Conservation (phyloP, 1,140 invertebrate species). For the Pseudomyrmex dendroicus region DNA sequence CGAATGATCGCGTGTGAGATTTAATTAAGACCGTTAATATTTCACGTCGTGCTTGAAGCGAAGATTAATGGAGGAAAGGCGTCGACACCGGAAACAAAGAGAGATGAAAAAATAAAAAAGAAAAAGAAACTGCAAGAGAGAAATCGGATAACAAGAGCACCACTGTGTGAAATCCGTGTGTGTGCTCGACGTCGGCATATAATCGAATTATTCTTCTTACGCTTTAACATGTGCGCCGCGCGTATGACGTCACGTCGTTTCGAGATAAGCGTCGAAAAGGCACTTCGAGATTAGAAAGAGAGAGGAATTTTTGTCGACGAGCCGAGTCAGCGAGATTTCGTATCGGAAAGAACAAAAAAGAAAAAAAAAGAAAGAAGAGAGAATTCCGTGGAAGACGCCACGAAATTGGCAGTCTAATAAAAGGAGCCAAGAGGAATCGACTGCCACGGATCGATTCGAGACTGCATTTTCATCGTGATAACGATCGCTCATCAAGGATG, state of each 20-base stretch:
- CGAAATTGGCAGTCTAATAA: slow-evolving; percentile 75
- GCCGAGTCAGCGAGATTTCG: slow-evolving; percentile 65
- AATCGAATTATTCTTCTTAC: slow-evolving; percentile 70
- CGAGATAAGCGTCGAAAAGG: slow-evolving; percentile 68
- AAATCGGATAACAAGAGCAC: slow-evolving; percentile 50
- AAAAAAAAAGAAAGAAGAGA: slow-evolving; percentile 23
- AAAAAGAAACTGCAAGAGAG: neutral
- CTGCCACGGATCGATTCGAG: slow-evolving; percentile 72
- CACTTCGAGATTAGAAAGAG: slow-evolving; percentile 52
- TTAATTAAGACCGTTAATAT: slow-evolving; percentile 10
- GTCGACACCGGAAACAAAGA: slow-evolving; percentile 47
- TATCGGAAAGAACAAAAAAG: slow-evolving; percentile 51
- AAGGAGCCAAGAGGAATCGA: slow-evolving; percentile 70
- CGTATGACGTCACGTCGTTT: slow-evolving; percentile 63
- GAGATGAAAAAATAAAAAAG: slow-evolving; percentile 33
- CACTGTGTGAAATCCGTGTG: slow-evolving; percentile 67
- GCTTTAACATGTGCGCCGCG: slow-evolving; percentile 61
- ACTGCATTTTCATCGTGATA: slow-evolving; percentile 75
- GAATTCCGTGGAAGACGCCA: slow-evolving; percentile 61
- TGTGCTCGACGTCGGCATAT: slow-evolving; percentile 39
- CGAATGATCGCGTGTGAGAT: neutral
- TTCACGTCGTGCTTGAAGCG: neutral
- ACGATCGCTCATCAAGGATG: slow-evolving; percentile 75
- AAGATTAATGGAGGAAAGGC: slow-evolving; percentile 24
- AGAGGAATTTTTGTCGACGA: slow-evolving; percentile 56